Evolutionary conservation across 2,113 vertebrate genomes (phyloP).

Genomic region (Silurus asotus): DNA sequence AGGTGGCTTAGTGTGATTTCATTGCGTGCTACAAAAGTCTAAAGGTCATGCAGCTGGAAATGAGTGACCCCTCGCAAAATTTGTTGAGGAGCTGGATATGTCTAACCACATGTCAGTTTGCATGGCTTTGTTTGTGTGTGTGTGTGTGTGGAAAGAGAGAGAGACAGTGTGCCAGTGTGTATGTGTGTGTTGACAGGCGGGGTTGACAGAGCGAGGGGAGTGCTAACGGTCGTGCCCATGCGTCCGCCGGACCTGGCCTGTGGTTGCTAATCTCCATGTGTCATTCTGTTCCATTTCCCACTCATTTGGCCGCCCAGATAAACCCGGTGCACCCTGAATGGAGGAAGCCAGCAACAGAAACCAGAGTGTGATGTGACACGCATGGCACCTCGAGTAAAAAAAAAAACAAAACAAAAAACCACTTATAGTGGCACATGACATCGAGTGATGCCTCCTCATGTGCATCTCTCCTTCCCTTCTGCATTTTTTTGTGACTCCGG

Average conservation of each 20-base stretch:
- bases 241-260: constrained; percentile 59
- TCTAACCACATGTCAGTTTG: constrained; percentile 22
- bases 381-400: constrained; percentile 54
- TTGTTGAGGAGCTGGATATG: neutral
- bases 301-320: constrained; percentile 53
- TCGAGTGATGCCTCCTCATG: constrained; percentile 61
- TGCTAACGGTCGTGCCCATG: constrained; percentile 55
- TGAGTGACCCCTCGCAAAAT: neutral
- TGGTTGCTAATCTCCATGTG: constrained; percentile 66
- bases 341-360: constrained; percentile 59
- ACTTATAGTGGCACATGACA: constrained; percentile 46
- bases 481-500: constrained; percentile 66
- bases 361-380: constrained; percentile 43
- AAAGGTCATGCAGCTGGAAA: constrained; percentile 19
- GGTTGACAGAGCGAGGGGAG: constrained; percentile 36
- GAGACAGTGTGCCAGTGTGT: neutral
- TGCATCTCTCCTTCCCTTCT: constrained; percentile 68
- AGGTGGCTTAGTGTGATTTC: neutral
- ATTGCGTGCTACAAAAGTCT: neutral
- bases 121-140: neutral
- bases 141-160: neutral
- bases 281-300: constrained; percentile 63
- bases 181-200: constrained; percentile 23
- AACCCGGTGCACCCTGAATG: constrained; percentile 49
- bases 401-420: constrained; percentile 41